Conservation (phyloP, 2,797 vertebrate genomes). For the Pseudochaenichthys georgianus region DNA sequence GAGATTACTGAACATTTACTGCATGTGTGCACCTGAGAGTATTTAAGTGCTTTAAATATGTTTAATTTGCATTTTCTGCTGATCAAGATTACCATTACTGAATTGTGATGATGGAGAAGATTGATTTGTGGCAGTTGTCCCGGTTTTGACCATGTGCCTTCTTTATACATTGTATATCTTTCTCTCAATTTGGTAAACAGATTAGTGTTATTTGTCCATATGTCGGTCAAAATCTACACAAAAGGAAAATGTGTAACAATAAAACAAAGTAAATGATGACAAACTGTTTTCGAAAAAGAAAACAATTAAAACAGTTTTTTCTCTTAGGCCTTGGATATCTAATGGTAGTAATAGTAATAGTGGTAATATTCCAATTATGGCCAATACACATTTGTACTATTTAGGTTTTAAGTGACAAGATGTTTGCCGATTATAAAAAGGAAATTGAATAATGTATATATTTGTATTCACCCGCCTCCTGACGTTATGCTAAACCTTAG, state of each 20-base stretch:
- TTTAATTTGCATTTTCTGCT: background rate
- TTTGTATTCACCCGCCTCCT: slow-evolving; percentile 5
- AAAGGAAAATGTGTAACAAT: slow-evolving; percentile 24
- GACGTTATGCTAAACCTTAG: slow-evolving; percentile 49
- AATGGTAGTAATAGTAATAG: too few relatives aligned
- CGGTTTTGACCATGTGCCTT: too few relatives aligned
- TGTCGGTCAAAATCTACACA: slow-evolving; percentile 17
- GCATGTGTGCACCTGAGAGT: background rate
- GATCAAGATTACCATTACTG: background rate
- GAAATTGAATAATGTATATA: background rate
- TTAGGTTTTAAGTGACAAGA: background rate
- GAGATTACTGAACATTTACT: background rate
- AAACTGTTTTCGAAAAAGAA: background rate
- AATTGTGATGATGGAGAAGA: background rate
- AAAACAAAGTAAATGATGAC: slow-evolving; percentile 17
- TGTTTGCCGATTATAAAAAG: background rate
- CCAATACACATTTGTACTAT: background rate
- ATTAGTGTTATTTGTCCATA: slow-evolving; percentile 12
- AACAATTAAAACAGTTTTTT: background rate
- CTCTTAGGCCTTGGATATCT: background rate
- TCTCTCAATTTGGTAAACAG: background rate
- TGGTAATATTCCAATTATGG: background rate
- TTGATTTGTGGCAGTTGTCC: too few relatives aligned
- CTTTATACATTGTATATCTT: background rate
- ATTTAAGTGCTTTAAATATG: background rate